Evolutionary conservation across 2,888 invertebrate genomes (phyloP), one percentile per base, ranked within the genome.

Genomic region (Cyclophora punctaria): DNA sequence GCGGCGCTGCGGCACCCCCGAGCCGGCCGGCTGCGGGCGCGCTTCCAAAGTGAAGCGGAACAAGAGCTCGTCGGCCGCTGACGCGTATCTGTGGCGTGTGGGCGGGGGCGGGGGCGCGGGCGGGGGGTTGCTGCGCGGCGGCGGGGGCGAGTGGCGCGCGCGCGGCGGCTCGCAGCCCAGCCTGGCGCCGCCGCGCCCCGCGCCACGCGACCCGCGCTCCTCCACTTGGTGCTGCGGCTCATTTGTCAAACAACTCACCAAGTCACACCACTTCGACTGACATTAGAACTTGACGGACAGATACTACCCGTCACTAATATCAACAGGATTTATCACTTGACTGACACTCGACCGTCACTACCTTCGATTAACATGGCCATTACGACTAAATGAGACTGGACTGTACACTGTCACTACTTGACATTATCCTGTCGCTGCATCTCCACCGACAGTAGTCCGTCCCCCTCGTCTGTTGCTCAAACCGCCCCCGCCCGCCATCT

Each of bases 191-290:
- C 47, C 53, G 58, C 56, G 66, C 57, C 57, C 63, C 60, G 41
- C 74, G 63, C 51, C 67, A 66, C 84, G 84, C 67, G 90, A 90
- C 50, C 89, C 90, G 44, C 89, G 92, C 63, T 91, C 92, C 54
- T 91, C 92, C 60, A 92, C 92, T 35, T 94, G 94, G 94, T 94
- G 94, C 80, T 94, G 94, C 80, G 94, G 94, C 75, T 91, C 92
- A 63, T 93, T 94, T 83, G 93, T 94, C 76, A 92, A 93, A 80
- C 93, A 94, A 66, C 91, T 94, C 84, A 91, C 92, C 66, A 93
- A 93, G 82, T 92, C 93, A 49, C 93, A 94, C 75, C 92, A 93
- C 75, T 90, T 92, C 83, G 93, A 93, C 83, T 93, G 89, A 85
- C 80, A 79, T 64, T 71, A 75, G 71, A 20, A 20, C 20, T 20